Evolutionary conservation across 2,113 vertebrate genomes (phyloP).

Genomic region (Catagonus wagneri): DNA sequence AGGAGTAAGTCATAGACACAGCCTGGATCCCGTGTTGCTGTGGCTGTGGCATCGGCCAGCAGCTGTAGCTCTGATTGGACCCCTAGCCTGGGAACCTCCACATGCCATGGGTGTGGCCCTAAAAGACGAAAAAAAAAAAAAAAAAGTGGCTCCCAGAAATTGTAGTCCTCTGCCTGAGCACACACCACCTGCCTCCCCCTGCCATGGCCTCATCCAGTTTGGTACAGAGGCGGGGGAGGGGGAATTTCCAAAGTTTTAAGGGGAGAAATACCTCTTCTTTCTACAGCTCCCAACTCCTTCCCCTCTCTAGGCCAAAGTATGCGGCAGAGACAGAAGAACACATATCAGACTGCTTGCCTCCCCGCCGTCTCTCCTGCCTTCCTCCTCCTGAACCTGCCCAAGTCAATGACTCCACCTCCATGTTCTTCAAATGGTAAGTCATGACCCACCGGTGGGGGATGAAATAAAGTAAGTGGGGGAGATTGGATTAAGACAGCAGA

Average conservation of each 20-base stretch:
- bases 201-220: background rate
- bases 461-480: background rate
- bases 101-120: too few relatives aligned
- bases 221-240: background rate
- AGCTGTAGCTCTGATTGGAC: too few relatives aligned
- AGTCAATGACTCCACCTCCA: background rate
- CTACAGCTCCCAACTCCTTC: background rate
- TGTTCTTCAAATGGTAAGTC: background rate
- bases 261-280: background rate
- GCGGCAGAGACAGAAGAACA: background rate
- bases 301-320: background rate
- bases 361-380: background rate
- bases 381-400: background rate
- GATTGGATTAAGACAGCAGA: too few relatives aligned
- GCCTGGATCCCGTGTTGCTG: too few relatives aligned
- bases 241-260: background rate
- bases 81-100: too few relatives aligned
- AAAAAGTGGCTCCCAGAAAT: background rate
- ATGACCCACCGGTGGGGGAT: background rate
- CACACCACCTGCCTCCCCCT: fast-evolving
- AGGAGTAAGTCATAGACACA: too few relatives aligned
- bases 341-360: background rate
- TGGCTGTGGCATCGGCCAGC: too few relatives aligned
- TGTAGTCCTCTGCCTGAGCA: background rate
- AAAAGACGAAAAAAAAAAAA: too few relatives aligned